phyloP scores from a whole-genome alignment of 2,888 invertebrate genomes.

The Polylopha cassiicola region DNA sequence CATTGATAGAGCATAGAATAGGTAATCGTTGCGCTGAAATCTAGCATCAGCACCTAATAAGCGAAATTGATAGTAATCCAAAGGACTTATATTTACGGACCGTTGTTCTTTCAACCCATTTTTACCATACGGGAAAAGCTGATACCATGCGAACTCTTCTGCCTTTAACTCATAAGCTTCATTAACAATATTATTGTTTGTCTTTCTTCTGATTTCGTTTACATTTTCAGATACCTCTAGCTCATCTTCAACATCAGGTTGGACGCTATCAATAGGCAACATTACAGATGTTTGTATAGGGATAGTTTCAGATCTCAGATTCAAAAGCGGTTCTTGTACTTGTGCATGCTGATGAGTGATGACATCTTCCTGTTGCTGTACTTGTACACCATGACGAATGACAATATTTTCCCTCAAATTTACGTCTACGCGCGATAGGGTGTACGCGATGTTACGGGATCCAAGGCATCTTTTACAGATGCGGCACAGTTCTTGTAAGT shows the following conservation, averaged over 20 bases:
- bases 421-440: conserved; percentile 13
- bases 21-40: conserved; percentile 19
- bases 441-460: conserved; percentile 21
- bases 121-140: conserved; percentile 30
- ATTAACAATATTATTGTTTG: conserved; percentile 32
- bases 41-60: conserved; percentile 15
- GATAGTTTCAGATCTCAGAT: conserved; percentile 22
- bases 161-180: conserved; percentile 28
- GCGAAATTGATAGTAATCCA: conserved; percentile 22
- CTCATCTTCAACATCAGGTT: conserved; percentile 25
- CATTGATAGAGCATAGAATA: conserved; percentile 17
- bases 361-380: conserved; percentile 10
- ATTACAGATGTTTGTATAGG: conserved; percentile 25
- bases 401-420: conserved; percentile 13
- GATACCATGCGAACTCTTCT: conserved; percentile 35
- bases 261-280: conserved; percentile 22
- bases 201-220: conserved; percentile 25
- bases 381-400: conserved; percentile 6
- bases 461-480: conserved; percentile 23
- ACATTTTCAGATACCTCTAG: conserved; percentile 22
- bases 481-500: conserved; percentile 19
- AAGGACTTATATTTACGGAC: conserved; percentile 11
- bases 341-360: conserved; percentile 20
- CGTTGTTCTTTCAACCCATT: conserved; percentile 29
- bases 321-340: conserved; percentile 22